These are phyloP conservation scores for Drosophila ustulata DNA, from an alignment of 2,888 invertebrate genomes.

Conservation along the genomic window DNA sequence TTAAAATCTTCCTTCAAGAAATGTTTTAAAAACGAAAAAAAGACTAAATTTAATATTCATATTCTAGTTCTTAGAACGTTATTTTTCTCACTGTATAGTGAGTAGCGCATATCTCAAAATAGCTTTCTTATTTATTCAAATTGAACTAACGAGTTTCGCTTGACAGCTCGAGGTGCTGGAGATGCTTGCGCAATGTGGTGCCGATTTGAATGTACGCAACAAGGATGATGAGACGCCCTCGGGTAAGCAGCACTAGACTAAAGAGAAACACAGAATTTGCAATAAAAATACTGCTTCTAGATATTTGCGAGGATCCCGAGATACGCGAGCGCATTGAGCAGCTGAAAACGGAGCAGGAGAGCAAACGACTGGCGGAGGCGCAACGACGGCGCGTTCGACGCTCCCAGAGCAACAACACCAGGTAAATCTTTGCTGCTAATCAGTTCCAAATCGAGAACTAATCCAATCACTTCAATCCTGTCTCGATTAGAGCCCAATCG, in stretches of 20 bases:
- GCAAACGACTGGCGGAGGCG: constrained; percentile 87
- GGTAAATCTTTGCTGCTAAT: constrained; percentile 60
- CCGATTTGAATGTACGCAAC: constrained; percentile 98
- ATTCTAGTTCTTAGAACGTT: too few species aligned
- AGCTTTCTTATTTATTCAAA: not conserved
- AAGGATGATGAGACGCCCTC: constrained; percentile 98
- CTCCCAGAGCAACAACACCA: constrained; percentile 90
- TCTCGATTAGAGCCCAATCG: constrained; percentile 91
- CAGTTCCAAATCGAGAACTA: too few species aligned
- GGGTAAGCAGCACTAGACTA: constrained; percentile 87
- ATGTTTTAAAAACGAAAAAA: too few species aligned
- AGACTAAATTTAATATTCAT: too few species aligned
- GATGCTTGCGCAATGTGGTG: constrained; percentile 97
- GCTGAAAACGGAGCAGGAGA: constrained; percentile 95
- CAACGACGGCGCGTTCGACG: constrained; percentile 88
- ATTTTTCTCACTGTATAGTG: too few species aligned
- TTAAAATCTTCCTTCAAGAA: too few species aligned
- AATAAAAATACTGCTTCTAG: constrained; percentile 85
- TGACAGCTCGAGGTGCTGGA: constrained; percentile 96
- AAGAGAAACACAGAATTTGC: not conserved
- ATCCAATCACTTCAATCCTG: not conserved
- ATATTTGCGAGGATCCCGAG: constrained; percentile 98
- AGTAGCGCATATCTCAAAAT: too few species aligned
- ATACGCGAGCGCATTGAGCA: constrained; percentile 95
- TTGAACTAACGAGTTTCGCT: not conserved